Percentiles rank a stretch among this genome's conserved stretches.
These are phyloP conservation scores for Cyclargus thomasi DNA, from an alignment of 1,140 invertebrate species.

Conservation along the genomic window DNA sequence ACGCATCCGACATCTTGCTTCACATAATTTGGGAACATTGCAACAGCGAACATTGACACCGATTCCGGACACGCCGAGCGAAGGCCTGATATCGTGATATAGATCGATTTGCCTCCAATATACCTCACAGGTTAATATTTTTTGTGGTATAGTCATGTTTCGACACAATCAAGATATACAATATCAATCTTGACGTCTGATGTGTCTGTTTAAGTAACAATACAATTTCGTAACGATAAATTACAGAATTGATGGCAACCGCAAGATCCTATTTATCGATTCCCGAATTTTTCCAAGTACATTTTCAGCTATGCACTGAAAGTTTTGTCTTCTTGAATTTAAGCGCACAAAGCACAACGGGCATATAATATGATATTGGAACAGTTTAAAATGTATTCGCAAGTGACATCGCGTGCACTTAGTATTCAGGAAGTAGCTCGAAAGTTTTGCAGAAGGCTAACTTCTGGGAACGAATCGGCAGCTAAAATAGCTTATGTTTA, in stretches of 20 bases:
- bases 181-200: background rate
- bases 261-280: no score
- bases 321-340: background rate
- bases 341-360: background rate
- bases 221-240: background rate
- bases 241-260: background rate
- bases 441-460: slow-evolving; percentile 7
- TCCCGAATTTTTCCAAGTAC: no score
- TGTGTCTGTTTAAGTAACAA: background rate
- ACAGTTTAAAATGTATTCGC: slow-evolving; percentile 1
- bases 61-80: slow-evolving; percentile 57
- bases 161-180: background rate
- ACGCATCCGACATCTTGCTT: slow-evolving; percentile 45
- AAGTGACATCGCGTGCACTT: background rate
- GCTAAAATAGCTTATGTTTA: slow-evolving; percentile 25
- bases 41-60: slow-evolving; percentile 73
- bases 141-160: background rate
- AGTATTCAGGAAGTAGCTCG: slow-evolving; percentile 10
- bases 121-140: background rate
- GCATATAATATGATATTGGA: background rate
- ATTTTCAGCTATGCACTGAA: no score
- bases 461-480: background rate
- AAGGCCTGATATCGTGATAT: slow-evolving; percentile 37
- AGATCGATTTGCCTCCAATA: slow-evolving; percentile 6
- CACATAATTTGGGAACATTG: slow-evolving; percentile 70